Evolutionary conservation across 2,888 invertebrate genomes (phyloP), one percentile per base, ranked within the genome.

Genomic region (Dioctria rufipes): DNA sequence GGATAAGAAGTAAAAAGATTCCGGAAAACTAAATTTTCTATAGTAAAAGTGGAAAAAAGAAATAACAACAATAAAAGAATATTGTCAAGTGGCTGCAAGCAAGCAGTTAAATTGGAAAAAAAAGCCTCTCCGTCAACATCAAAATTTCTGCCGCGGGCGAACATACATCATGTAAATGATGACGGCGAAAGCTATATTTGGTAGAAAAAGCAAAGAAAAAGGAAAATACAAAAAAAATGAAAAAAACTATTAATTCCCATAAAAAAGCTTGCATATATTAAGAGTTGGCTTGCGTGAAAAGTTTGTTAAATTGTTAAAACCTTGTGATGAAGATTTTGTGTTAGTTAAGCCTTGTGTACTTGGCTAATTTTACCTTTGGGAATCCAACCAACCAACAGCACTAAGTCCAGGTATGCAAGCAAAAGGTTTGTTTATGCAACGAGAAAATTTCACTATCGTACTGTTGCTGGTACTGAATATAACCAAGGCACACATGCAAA

Each of bases 281-380:
- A 54, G 11, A 6, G 54, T 54, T 54, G 54, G 1, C 54, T 54
- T 54, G 54, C 54, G n/a, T 54, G 54, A 54, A 25, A 25, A 54
- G 54, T 54, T 54, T 8, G 49, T 46, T 46, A 46, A 46, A 46
- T 46, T 46, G 49, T 46, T 46, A 46, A 25, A 46, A 46, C 49
- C 54, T 54, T 54, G 54, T 4, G n/a, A 1, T 25, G 25, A 25
- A 54, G 11, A 54, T 54, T 54, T 54, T 4, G 9, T 54, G 9
- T 54, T 46, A 46, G 49, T 54, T 54, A 54, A 54, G 54, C 54
- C 54, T 54, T n/a, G 11, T 54, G 54, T 54, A 54, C 54, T 54
- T 54, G 54, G 11, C 54, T 54, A 11, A 54, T 54, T 54, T 54
- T n/a, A 54, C 11, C 54, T 54, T 54, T 54, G 54, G 54, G 54